Evolutionary conservation across 2,113 vertebrate species (phyloP), one percentile per base, ranked within the genome.

Genomic region (Tragulus kanchil): DNA sequence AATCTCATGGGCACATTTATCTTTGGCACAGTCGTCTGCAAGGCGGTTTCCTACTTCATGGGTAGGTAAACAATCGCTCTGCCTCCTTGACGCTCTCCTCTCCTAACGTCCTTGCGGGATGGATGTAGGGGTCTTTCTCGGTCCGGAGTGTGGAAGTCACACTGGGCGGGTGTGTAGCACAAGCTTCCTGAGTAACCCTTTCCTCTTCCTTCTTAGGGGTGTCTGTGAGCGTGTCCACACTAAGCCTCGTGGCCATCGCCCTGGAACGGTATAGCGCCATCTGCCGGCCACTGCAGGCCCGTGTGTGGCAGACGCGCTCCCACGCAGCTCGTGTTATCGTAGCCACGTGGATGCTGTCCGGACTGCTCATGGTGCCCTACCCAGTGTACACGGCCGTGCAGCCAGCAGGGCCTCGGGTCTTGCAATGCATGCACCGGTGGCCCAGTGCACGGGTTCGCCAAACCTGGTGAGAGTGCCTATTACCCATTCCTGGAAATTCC

Each of bases 261-360:
- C 99, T 99, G 31, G 99, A 99, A 97, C 99, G 99, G 71, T 99
- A 99, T 98, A 99, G 99, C 36, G 99, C 99, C 97, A 99, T 99
- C 98, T 99, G 99, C 97, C 99, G 99, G 96, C 99, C 99, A 1
- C 98, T 99, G 96, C 99, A 99, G 98, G 99, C 99, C 0, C 98
- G 99, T 0, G 99, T 99, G 62, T 99, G 99, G 99, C 99, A 99
- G 98, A 99, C 99, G 0, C 99, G 99, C 25, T 99, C 99, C 31
- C 99, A 99, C 0, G 99, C 99, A 10, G 99, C 98, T 96, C 99
- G 99, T 3, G 99, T 99, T 93, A 99, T 99, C 17, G 98, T 99
- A 0, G 98, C 99, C 64, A 99, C 99, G 0, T 99, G 99, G 99
- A 96, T 99, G 21, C 90, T 99, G 88, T 99, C 99, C 0, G 98